phyloP scores from a whole-genome alignment of 2,888 invertebrate species.

The Tyria jacobaeae region DNA sequence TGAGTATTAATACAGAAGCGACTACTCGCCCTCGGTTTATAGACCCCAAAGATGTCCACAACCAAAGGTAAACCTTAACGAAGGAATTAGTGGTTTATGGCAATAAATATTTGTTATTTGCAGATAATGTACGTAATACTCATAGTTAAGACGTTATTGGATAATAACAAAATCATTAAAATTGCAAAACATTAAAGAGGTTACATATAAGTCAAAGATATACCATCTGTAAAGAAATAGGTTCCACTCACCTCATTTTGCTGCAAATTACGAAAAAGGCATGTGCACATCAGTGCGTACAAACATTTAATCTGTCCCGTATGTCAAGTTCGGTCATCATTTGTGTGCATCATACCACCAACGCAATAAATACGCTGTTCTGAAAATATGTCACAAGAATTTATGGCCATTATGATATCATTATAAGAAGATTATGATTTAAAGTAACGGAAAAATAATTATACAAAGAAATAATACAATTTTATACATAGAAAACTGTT shows the following conservation, averaged over 20 bases:
- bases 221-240: background rate
- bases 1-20: no score
- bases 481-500: no score
- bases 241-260: conserved; percentile 14
- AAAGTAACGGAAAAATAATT: no score
- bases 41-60: no score
- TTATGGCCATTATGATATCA: no score
- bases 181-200: background rate
- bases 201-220: background rate
- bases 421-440: no score
- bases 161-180: no score
- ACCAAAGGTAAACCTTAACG: no score
- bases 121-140: background rate
- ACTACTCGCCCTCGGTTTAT: no score
- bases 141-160: background rate
- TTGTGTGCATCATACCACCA: conserved; percentile 12
- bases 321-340: conserved; percentile 11
- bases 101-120: background rate
- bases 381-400: no score
- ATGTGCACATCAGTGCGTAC: conserved; percentile 17
- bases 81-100: no score
- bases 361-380: conserved; percentile 8
- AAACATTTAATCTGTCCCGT: conserved; percentile 10
- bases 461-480: no score
- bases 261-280: conserved; percentile 12